Percentiles rank a stretch among this genome's conserved stretches.
Conservation (phyloP, 1,140 invertebrate species). For the Andricus grossulariae region DNA sequence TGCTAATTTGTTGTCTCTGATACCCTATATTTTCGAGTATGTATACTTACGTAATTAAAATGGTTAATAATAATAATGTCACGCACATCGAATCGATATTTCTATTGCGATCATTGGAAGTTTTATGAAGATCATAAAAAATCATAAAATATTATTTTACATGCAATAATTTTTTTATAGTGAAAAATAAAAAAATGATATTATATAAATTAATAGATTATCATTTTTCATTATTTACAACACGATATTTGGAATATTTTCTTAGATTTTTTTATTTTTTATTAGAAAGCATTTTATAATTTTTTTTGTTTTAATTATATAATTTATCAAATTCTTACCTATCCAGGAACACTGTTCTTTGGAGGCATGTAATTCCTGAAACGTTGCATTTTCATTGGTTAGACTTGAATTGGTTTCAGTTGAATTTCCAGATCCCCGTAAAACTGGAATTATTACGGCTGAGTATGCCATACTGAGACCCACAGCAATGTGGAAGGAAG, state of each 20-base stretch:
- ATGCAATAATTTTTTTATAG: no score
- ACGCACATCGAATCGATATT: no score
- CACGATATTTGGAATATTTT: no score
- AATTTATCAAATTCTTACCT: conserved; percentile 58
- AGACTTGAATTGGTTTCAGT: conserved; percentile 20
- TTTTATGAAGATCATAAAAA: no score
- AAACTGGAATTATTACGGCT: conserved; percentile 77
- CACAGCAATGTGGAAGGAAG: conserved; percentile 78
- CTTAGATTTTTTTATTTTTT: neutral
- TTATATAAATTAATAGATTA: no score
- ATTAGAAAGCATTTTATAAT: neutral
- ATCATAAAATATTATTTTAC: no score
- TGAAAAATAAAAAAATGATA: no score
- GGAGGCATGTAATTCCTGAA: conserved; percentile 65
- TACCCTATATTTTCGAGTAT: neutral
- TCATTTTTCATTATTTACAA: no score
- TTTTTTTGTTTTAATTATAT: neutral
- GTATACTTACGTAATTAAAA: no score
- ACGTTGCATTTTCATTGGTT: conserved; percentile 38
- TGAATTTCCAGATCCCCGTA: conserved; percentile 59
- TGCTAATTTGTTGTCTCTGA: neutral
- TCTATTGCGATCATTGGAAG: no score
- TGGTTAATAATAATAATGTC: no score
- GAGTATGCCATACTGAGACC: conserved; percentile 78
- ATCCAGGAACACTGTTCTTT: conserved; percentile 76